These are phyloP conservation scores for Lagocephalus sceleratus DNA, from an alignment of 2,797 vertebrate genomes.

Conservation along the genomic window DNA sequence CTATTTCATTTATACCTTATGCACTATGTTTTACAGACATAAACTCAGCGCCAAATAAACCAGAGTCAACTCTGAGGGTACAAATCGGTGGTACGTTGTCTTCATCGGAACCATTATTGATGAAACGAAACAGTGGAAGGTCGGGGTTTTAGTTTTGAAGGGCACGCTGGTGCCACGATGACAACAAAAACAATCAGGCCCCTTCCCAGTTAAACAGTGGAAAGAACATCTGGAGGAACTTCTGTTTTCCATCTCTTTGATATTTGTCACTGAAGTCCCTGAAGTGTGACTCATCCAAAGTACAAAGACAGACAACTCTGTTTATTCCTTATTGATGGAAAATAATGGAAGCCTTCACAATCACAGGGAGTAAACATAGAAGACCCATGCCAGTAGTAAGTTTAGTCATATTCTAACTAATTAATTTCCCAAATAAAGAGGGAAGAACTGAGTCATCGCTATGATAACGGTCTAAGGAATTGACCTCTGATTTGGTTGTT, in stretches of 20 bases:
- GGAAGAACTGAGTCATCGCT: constrained; percentile 5
- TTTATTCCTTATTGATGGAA: constrained; percentile 8
- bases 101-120: too few relatives aligned
- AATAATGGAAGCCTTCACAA: constrained; percentile 6
- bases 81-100: constrained; percentile 2
- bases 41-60: constrained; percentile 54
- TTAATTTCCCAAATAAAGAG: constrained; percentile 26
- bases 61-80: neutral
- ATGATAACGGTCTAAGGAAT: constrained; percentile 54
- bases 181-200: constrained; percentile 19
- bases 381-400: neutral
- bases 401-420: constrained; percentile 29
- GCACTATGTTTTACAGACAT: constrained; percentile 56
- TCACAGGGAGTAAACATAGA: constrained; percentile 23
- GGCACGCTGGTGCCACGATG: constrained; percentile 7
- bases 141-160: neutral
- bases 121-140: too few relatives aligned
- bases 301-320: constrained; percentile 22
- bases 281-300: constrained; percentile 45
- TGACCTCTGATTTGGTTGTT: constrained; percentile 55
- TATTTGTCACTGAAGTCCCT: constrained; percentile 17
- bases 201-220: constrained; percentile 14
- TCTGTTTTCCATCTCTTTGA: constrained; percentile 18
- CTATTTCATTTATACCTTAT: constrained; percentile 53
- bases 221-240: constrained; percentile 8